Evolutionary conservation across 1,140 invertebrate species (phyloP).

Genomic region (Anastrepha obliqua): DNA sequence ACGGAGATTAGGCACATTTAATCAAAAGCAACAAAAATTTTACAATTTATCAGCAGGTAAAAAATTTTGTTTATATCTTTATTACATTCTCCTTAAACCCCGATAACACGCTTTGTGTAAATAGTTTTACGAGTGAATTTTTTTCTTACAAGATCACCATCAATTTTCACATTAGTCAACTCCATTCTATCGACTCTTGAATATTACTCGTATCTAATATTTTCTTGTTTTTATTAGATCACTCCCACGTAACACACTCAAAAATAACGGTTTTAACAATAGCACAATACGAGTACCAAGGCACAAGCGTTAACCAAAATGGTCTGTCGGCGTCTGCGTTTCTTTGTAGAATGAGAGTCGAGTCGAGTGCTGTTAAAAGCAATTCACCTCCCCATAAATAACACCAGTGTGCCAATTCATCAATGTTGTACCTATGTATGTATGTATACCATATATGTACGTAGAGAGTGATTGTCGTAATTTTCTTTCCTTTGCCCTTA

Average conservation of each 20-base stretch:
- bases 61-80: not conserved
- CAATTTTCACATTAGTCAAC: slow-evolving; percentile 52
- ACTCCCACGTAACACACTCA: not conserved
- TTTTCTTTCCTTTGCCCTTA: not conserved
- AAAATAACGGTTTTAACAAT: slow-evolving; percentile 33
- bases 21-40: not conserved
- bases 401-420: not conserved
- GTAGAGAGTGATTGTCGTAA: not conserved
- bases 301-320: not conserved
- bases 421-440: not conserved
- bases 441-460: too few species aligned
- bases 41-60: not conserved
- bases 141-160: slow-evolving; percentile 54
- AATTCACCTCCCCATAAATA: not conserved
- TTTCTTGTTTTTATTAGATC: not conserved
- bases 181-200: not conserved
- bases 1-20: not conserved
- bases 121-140: not conserved
- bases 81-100: not conserved
- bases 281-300: not conserved
- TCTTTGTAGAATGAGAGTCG: slow-evolving; percentile 28
- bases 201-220: not conserved
- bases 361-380: not conserved
- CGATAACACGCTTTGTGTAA: not conserved
- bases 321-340: slow-evolving; percentile 12